Evolutionary conservation across 2,888 invertebrate species (phyloP).

Genomic region (Tipula vernalis): DNA sequence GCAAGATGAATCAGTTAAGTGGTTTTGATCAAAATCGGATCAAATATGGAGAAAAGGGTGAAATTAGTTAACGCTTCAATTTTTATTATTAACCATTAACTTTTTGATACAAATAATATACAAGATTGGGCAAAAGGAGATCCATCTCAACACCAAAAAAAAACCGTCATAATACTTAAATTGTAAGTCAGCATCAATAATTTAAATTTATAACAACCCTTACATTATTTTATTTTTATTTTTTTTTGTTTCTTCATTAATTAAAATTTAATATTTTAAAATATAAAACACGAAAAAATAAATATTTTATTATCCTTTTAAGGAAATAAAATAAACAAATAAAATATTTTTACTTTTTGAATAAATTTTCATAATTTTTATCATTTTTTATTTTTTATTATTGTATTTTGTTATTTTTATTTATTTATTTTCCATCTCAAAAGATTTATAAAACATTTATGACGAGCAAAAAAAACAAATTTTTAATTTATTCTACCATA

Average conservation of each 20-base stretch:
- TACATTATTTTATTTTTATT: not conserved
- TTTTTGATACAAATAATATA: not conserved
- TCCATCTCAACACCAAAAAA: not conserved
- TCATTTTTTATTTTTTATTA: not conserved
- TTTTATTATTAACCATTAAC: not conserved
- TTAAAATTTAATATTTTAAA: not conserved
- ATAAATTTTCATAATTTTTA: conserved; percentile 4
- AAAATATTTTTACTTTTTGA: not conserved
- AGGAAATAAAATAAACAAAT: not conserved
- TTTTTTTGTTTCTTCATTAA: not conserved
- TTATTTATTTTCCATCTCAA: not conserved
- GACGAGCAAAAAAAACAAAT: not conserved
- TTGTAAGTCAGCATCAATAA: not conserved
- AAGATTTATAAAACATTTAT: not conserved
- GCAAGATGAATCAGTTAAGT: not conserved
- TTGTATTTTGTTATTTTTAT: not conserved
- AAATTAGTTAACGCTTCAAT: not conserved
- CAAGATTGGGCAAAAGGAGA: not conserved
- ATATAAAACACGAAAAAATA: not conserved
- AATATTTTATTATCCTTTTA: conserved; percentile 4
- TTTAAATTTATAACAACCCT: not conserved
- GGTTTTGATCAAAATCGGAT: not conserved
- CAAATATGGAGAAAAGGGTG: not conserved
- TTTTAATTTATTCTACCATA: not conserved
- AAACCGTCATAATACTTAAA: not conserved